Conservation (phyloP, 2,797 vertebrate species). For the Agapornis canus region DNA sequence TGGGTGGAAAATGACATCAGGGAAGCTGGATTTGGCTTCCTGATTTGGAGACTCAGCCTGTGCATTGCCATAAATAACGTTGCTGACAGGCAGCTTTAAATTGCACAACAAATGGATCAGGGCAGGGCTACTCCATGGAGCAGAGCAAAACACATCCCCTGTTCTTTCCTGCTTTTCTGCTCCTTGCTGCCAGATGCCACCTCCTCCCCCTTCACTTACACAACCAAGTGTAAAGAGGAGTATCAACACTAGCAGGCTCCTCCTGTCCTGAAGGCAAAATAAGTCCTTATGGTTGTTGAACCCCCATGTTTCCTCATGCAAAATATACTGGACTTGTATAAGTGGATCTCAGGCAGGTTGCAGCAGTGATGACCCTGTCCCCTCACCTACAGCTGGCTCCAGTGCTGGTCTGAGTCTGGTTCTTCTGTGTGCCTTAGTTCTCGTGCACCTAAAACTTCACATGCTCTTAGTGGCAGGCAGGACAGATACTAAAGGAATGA, state of each 20-base stretch:
- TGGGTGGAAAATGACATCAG: neutral
- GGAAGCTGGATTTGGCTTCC: constrained; percentile 36
- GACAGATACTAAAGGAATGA: neutral
- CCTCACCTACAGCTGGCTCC: neutral
- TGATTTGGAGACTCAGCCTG: neutral
- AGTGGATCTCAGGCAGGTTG: neutral
- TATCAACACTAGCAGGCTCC: neutral
- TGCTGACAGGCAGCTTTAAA: constrained; percentile 59
- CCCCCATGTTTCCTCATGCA: neutral
- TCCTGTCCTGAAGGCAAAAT: neutral
- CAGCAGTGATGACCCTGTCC: neutral
- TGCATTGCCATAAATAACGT: constrained; percentile 31
- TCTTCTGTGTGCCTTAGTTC: neutral
- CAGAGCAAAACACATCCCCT: neutral
- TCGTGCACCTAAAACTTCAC: neutral
- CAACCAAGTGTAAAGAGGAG: neutral
- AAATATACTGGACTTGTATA: accelerated
- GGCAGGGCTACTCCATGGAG: neutral
- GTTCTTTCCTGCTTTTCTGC: neutral
- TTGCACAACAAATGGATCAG: constrained; percentile 47
- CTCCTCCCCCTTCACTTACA: neutral
- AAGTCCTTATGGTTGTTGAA: neutral
- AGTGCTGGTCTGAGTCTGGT: neutral
- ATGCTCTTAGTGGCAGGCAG: neutral
- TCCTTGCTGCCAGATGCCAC: neutral